A percentile compares a stretch with the other conserved stretches of the same genome.
phyloP scores from a whole-genome alignment of 2,797 vertebrate genomes.

The Mormyrus proboscirostris region DNA sequence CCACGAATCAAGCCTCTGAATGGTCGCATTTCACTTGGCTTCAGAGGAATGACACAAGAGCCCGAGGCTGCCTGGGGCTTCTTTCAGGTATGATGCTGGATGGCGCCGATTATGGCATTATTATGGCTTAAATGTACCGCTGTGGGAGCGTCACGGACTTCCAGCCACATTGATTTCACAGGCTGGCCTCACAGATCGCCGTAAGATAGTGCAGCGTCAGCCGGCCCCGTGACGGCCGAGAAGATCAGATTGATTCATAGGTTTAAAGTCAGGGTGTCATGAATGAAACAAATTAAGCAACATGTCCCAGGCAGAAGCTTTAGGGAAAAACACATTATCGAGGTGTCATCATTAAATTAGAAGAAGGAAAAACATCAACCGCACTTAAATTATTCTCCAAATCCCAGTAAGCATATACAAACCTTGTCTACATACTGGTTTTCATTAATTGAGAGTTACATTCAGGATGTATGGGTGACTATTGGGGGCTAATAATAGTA shows the following conservation, averaged over 20 bases:
- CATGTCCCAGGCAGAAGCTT: background rate
- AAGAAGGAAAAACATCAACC: background rate
- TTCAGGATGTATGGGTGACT: background rate
- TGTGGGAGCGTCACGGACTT: conserved; percentile 2
- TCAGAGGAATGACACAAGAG: background rate
- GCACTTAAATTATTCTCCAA: background rate
- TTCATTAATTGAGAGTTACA: background rate
- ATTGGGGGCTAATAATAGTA: background rate
- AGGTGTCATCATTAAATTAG: background rate
- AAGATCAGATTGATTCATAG: conserved; percentile 8
- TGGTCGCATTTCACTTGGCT: background rate
- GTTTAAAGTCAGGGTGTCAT: background rate
- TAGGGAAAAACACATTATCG: background rate
- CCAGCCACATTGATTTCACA: conserved; percentile 25
- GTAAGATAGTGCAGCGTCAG: background rate
- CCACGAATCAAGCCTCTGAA: background rate
- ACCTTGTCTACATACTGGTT: background rate
- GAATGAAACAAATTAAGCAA: background rate
- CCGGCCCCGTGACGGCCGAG: background rate
- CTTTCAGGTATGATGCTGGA: conserved; percentile 2
- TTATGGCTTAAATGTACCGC: conserved; percentile 12
- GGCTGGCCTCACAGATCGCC: background rate
- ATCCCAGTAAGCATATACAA: background rate
- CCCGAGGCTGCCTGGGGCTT: background rate
- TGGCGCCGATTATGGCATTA: conserved; percentile 10